These are phyloP conservation scores for Allygus modestus DNA, from an alignment of 2,888 invertebrate species.

Conservation along the genomic window DNA sequence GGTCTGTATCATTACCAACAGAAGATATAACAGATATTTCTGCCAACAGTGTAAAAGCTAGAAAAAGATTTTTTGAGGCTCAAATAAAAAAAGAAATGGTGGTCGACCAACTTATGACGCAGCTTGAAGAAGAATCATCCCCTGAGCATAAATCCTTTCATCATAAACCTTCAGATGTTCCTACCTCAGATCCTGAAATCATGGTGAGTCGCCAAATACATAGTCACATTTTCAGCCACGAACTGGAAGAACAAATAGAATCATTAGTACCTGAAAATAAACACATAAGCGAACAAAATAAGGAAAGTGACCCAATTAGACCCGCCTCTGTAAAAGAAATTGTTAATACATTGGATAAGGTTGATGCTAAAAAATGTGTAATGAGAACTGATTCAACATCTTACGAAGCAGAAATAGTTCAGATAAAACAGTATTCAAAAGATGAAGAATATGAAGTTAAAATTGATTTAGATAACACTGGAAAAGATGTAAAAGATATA, in stretches of 20 bases:
- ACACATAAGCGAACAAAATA: constrained; percentile 65
- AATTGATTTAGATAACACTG: constrained; percentile 31
- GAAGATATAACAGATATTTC: constrained; percentile 77
- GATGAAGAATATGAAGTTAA: constrained; percentile 41
- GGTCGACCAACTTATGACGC: constrained; percentile 76
- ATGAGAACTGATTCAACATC: constrained; percentile 66
- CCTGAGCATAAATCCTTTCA: constrained; percentile 75
- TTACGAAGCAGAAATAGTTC: constrained; percentile 63
- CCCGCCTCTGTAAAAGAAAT: constrained; percentile 57
- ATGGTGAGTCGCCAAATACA: constrained; percentile 71
- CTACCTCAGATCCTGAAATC: constrained; percentile 69
- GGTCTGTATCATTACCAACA: constrained; percentile 76
- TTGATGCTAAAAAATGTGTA: constrained; percentile 64
- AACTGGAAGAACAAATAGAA: constrained; percentile 71
- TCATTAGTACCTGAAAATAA: constrained; percentile 70
- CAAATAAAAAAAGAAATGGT: constrained; percentile 80
- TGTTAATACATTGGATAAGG: constrained; percentile 51
- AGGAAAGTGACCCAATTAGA: constrained; percentile 23
- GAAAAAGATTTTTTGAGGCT: constrained; percentile 80
- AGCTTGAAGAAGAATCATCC: constrained; percentile 75
- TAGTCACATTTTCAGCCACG: constrained; percentile 70
- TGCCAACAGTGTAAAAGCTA: constrained; percentile 75
- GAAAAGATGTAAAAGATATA: constrained; percentile 16
- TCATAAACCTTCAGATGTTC: constrained; percentile 69
- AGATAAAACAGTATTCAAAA: constrained; percentile 26